Conservation (phyloP, 2,888 invertebrate species). For the Lypha dubia region DNA sequence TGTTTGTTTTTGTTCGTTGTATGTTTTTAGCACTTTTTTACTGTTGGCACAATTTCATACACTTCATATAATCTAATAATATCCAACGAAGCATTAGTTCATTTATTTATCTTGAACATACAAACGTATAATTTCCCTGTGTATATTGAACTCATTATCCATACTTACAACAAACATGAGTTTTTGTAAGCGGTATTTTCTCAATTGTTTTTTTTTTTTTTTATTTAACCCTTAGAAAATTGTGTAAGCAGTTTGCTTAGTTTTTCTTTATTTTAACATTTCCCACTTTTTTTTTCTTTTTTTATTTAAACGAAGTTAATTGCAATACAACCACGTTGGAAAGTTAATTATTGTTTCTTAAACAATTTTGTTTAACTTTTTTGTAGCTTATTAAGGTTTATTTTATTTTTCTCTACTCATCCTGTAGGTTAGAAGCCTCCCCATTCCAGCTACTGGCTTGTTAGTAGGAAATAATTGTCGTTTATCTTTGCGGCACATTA, state of each 20-base stretch:
- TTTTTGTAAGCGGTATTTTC: not conserved
- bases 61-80: slow-evolving; percentile 57
- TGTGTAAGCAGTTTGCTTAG: slow-evolving; percentile 12
- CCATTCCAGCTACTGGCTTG: slow-evolving; percentile 4
- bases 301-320: not conserved
- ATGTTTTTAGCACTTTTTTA: slow-evolving; percentile 46
- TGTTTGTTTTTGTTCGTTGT: not conserved
- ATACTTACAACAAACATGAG: not conserved
- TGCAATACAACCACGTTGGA: not conserved
- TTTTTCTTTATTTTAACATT: not conserved
- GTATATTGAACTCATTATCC: not conserved
- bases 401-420: slow-evolving; percentile 32
- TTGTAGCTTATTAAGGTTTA: slow-evolving; percentile 15
- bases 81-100: slow-evolving; percentile 53
- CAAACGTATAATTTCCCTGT: not conserved
- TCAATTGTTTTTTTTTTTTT: not conserved
- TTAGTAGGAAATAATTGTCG: slow-evolving; percentile 66
- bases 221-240: not conserved
- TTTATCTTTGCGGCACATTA: slow-evolving; percentile 81
- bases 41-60: slow-evolving; percentile 51
- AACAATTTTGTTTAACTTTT: slow-evolving; percentile 3
- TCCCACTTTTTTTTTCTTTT: not conserved
- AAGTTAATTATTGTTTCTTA: not conserved
- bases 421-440: slow-evolving; percentile 8
- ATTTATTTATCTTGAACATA: slow-evolving; percentile 23